Evolutionary conservation across 1,140 invertebrate genomes (phyloP), one percentile per base, ranked within the genome.

Genomic region (Ostrea denselamellosa): DNA sequence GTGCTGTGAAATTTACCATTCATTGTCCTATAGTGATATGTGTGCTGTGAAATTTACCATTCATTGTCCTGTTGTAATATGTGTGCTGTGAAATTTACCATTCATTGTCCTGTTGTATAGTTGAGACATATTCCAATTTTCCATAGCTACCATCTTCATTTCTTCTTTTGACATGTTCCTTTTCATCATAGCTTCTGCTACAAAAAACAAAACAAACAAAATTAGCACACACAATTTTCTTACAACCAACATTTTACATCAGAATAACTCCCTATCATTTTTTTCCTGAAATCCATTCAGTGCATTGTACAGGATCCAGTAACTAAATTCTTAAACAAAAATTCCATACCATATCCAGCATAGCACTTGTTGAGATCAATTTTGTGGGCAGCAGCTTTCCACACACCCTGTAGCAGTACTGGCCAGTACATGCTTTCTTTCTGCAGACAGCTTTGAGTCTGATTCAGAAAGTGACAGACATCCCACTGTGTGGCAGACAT

Each of bases 31-130:
- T 44, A 1, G 5, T 44, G n/a, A n/a, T 44, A 44, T 44, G 34
- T 5, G 5, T 44, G 34, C 34, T 44, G 34, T 44, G 34, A 77
- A 28, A 34, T 77, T 25, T 34, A 77, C 68, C 68, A 3, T 77
- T 77, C 68, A 77, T 77, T 8, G 68, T 77, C 14, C 68, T 77
- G 14, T 44, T 44, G 34, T 1, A 44, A 2, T 44, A 44, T 44
- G 34, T 5, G 5, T 44, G 34, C 34, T 44, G 34, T 44, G 34
- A 77, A 28, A 34, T 77, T 25, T 34, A 77, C 68, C 68, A 3
- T 77, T 77, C 68, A 77, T 77, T 8, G 68, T 77, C 14, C 68
- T 77, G 14, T 83, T 83, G 9, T 52, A 83, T 14, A 83, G 44
- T 14, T 53, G 8, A 54, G 82, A 52, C 68, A 77, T 77, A 25